Evolutionary conservation across 2,113 vertebrate species (phyloP).

Genomic region (Albula glossodonta): DNA sequence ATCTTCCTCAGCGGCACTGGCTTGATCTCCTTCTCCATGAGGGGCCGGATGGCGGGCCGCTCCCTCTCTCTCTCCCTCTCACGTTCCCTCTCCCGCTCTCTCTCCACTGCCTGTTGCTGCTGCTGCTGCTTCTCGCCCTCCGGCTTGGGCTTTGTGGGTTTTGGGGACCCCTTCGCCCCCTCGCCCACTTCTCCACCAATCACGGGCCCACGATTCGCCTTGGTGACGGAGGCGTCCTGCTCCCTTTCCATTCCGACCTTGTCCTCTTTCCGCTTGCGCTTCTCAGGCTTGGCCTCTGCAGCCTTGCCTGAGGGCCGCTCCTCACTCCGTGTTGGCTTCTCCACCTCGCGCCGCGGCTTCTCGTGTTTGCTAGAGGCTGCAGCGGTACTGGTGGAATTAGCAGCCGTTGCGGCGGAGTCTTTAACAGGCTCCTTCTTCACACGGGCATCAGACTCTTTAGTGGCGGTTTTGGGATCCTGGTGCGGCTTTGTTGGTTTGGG

Average conservation of each 20-base stretch:
- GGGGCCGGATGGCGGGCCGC: conserved; percentile 44
- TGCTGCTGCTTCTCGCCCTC: conserved; percentile 49
- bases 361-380: conserved; percentile 67
- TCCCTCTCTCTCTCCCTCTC: conserved; percentile 58
- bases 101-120: conserved; percentile 51
- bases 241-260: conserved; percentile 68
- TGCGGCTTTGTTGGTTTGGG: conserved; percentile 74
- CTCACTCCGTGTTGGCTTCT: conserved; percentile 64
- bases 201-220: conserved; percentile 66
- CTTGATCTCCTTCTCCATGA: conserved; percentile 51
- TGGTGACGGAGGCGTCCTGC: conserved; percentile 54
- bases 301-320: conserved; percentile 64
- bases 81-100: conserved; percentile 29
- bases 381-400: conserved; percentile 57
- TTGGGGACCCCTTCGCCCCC: conserved; percentile 64
- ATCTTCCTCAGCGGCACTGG: conserved; percentile 86
- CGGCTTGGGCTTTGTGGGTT: conserved; percentile 65
- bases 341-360: conserved; percentile 69
- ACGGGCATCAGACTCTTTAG: conserved; percentile 75
- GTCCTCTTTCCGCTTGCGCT: conserved; percentile 81
- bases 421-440: conserved; percentile 72
- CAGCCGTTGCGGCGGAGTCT: conserved; percentile 44
- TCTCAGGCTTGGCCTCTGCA: conserved; percentile 74
- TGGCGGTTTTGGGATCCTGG: conserved; percentile 69
- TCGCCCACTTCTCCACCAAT: conserved; percentile 64